A percentile compares a stretch with the other conserved stretches of the same genome.
These are phyloP conservation scores for Hemichromis elongatus DNA, from an alignment of 2,113 vertebrate genomes.

Conservation along the genomic window DNA sequence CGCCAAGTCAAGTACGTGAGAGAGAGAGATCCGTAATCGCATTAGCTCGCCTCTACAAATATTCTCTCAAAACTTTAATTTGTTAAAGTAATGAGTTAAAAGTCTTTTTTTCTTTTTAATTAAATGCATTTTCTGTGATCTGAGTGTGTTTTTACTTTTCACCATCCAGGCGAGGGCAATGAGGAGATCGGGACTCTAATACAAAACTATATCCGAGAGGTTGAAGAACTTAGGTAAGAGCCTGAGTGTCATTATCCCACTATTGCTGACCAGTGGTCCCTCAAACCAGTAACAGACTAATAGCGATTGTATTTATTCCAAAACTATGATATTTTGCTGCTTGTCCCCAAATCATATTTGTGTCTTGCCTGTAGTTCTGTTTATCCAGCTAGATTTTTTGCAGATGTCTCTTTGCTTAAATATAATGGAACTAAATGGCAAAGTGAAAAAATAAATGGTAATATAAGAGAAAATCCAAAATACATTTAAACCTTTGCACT, in stretches of 20 bases:
- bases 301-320: background rate
- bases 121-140: background rate
- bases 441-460: no score
- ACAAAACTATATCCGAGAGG: conserved; percentile 95
- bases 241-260: background rate
- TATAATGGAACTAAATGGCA: background rate
- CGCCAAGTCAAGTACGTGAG: conserved; percentile 83
- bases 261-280: background rate
- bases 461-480: no score
- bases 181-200: conserved; percentile 90
- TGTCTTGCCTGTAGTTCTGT: background rate
- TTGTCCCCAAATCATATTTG: background rate
- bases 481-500: no score
- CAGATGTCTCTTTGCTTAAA: background rate
- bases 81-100: background rate
- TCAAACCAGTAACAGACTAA: background rate
- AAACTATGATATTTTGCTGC: background rate
- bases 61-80: background rate
- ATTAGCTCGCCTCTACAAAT: background rate
- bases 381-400: background rate
- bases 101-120: background rate
- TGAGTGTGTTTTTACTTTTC: background rate
- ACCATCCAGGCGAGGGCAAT: conserved; percentile 80
- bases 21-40: background rate
- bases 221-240: conserved; percentile 88